These are phyloP conservation scores for Dendronephthya gigantea DNA, from an alignment of 64 coral and sea anemone genomes.

Conservation along the genomic window DNA sequence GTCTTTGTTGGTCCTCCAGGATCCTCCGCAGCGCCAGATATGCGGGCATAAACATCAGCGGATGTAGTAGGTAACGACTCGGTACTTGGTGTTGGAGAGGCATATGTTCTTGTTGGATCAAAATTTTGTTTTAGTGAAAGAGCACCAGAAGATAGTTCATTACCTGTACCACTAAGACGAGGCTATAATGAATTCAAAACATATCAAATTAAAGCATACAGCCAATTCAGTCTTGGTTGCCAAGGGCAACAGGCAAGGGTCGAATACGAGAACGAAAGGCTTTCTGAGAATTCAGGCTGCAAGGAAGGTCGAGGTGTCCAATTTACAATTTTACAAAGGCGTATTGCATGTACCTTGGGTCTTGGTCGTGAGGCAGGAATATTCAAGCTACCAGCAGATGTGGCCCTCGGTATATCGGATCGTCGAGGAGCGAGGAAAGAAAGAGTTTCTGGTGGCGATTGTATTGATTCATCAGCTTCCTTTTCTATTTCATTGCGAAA, in stretches of 20 bases:
- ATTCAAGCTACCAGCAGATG: neutral
- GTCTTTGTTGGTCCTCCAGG: neutral
- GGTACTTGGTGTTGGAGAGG: neutral
- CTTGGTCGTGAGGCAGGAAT: neutral
- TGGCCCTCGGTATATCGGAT: neutral
- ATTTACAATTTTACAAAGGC: too few species aligned
- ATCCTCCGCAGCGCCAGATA: neutral
- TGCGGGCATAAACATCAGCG: neutral
- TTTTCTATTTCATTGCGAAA: neutral
- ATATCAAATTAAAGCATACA: neutral
- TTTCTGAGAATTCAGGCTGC: too few species aligned
- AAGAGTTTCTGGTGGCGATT: neutral
- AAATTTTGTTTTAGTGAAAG: neutral
- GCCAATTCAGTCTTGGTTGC: too few species aligned
- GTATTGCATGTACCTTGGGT: neutral
- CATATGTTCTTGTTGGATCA: neutral
- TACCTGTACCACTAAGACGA: neutral
- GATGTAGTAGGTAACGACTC: neutral
- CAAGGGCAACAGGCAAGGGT: too few species aligned
- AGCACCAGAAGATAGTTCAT: neutral
- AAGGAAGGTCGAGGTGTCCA: too few species aligned
- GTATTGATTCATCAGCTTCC: neutral
- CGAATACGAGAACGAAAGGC: too few species aligned
- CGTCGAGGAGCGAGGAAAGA: neutral
- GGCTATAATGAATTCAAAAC: neutral